A percentile compares a stretch with the other conserved stretches of the same genome.
These are phyloP conservation scores for Eriosoma lanigerum DNA, from an alignment of 1,140 invertebrate genomes.

Conservation along the genomic window DNA sequence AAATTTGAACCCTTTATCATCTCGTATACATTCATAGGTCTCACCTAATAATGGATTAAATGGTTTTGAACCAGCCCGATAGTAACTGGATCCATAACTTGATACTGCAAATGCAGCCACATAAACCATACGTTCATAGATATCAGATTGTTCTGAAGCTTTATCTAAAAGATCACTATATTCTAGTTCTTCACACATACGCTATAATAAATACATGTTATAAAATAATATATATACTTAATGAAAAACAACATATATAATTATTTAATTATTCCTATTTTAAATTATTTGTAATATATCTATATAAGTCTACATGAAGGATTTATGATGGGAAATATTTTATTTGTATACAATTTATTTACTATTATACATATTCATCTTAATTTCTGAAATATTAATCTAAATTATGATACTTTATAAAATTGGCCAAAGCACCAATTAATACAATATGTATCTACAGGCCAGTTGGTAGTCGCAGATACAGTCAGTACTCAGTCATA, in stretches of 20 bases:
- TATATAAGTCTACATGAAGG: too few relatives aligned
- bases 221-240: background rate
- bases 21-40: conserved; percentile 78
- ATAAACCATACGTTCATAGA: conserved; percentile 72
- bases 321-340: too few relatives aligned
- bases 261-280: too few relatives aligned
- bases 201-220: conserved; percentile 60
- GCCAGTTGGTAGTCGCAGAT: too few relatives aligned
- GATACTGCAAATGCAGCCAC: conserved; percentile 83
- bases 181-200: conserved; percentile 82
- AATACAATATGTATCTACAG: too few relatives aligned
- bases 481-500: too few relatives aligned
- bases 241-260: background rate
- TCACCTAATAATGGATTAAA: conserved; percentile 86
- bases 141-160: conserved; percentile 66
- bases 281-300: too few relatives aligned
- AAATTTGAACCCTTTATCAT: conserved; percentile 78
- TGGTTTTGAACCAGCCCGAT: conserved; percentile 80
- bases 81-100: conserved; percentile 75
- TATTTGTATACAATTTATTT: too few relatives aligned
- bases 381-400: too few relatives aligned
- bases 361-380: too few relatives aligned
- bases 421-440: too few relatives aligned
- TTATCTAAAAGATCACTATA: conserved; percentile 78
- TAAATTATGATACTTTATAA: too few relatives aligned